Evolutionary conservation across 30 jellyfish, hydroid and myxozoan genomes (phyloP), one percentile per base, ranked within the genome.

Genomic region (Cassiopea xamachana): DNA sequence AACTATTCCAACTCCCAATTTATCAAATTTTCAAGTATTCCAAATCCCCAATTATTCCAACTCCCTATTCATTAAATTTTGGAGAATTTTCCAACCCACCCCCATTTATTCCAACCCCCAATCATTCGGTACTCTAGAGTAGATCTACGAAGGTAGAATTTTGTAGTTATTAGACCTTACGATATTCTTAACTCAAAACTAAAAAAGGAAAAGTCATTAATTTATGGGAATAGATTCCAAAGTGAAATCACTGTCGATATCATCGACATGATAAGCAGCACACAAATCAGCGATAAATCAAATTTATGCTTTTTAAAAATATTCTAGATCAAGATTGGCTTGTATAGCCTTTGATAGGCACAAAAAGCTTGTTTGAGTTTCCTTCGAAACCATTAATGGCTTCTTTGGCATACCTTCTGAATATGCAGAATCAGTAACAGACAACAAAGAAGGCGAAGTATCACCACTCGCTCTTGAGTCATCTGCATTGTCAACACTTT

Each of bases 341-440:
- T 73, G 92, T 59, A 58, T 69, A 64, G 85, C 61, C 47, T 51
- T 61, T 6, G 80, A 73, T 4, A 27, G 47, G 70, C 70, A 81
- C 80, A 43, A 13, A 44, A 16, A 69, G 48, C 90, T 67, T 2
- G 81, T 81, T 70, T 62, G 81, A 77, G 81, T 67, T 6, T 69
- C 81, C 2, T 81, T 60, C 48, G 90, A 43, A 8, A 81, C 61
- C 47, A 7, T 81, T 48, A 17, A 81, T 9, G 81, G 90, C 64
- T 61, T 46, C 80, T 17, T 39, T 45, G 82, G 77, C 39, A 14
- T 27, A 13, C 15, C 55, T 18, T 81, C 81, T 13, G 81, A 81
- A 60, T 62, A 81, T 8, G 90, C 81, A 10, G 80, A 69, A 68
- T 68, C 82, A 5, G 87, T 43, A 9, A 78, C 75, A 10, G 87